phyloP scores from a whole-genome alignment of 2,113 vertebrate species.

The Chlorodrepanis virens region DNA sequence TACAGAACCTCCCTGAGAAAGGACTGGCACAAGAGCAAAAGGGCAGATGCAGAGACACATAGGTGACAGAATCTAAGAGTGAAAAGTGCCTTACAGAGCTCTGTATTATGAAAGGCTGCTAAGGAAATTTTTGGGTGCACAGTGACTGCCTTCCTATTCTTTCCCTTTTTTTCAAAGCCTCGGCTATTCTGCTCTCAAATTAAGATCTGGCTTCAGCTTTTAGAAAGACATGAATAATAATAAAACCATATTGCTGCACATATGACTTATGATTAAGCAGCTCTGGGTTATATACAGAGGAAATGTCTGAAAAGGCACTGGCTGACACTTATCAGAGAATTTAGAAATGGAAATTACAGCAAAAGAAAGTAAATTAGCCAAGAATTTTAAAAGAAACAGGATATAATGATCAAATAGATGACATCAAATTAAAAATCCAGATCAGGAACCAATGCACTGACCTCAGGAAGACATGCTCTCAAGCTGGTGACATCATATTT shows the following conservation, averaged over 20 bases:
- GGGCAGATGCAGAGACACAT: not conserved
- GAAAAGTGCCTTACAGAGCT: not conserved
- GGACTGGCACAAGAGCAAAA: not conserved
- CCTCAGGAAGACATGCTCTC: not conserved
- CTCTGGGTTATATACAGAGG: slow-evolving; percentile 50
- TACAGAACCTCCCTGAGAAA: not conserved
- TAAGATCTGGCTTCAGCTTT: slow-evolving; percentile 36
- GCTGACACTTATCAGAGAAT: slow-evolving; percentile 60
- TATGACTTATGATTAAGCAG: slow-evolving; percentile 55
- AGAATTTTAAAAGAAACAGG: slow-evolving; percentile 43
- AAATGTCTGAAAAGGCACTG: slow-evolving; percentile 55
- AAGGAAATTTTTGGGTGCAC: not conserved
- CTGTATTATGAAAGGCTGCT: not conserved
- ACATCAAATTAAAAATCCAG: slow-evolving; percentile 51
- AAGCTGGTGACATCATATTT: slow-evolving; percentile 27
- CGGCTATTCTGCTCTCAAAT: slow-evolving; percentile 39
- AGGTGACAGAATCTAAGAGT: not conserved
- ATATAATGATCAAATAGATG: slow-evolving; percentile 35
- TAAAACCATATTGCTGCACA: slow-evolving; percentile 61
- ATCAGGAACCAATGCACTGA: not conserved
- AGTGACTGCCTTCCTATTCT: not conserved
- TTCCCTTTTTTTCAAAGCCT: not conserved
- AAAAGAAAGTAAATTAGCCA: slow-evolving; percentile 53
- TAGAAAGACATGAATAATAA: slow-evolving; percentile 44
- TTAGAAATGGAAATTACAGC: slow-evolving; percentile 59